A percentile compares a stretch with the other conserved stretches of the same genome.
Conservation (phyloP, 2,113 vertebrate genomes). For the Petaurus breviceps region DNA sequence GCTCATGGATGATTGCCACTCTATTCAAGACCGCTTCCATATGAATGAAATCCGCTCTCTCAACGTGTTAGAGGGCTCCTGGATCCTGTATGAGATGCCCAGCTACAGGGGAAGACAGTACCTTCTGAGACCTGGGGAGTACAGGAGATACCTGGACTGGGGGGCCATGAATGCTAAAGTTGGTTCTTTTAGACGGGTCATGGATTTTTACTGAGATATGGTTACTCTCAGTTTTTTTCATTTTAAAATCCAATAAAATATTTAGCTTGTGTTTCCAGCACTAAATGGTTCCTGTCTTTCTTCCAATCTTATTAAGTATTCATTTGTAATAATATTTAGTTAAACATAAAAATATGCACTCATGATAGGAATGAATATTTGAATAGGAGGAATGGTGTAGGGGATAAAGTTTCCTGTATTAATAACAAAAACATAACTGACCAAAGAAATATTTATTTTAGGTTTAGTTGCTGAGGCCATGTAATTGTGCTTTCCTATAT, state of each 20-base stretch:
- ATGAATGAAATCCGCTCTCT: slow-evolving; percentile 87
- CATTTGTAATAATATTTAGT: background rate
- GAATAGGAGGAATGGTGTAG: background rate
- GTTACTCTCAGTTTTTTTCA: slow-evolving; percentile 36
- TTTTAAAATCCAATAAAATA: slow-evolving; percentile 71
- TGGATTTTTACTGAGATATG: slow-evolving; percentile 66
- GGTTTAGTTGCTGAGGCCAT: background rate
- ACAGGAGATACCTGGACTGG: slow-evolving; percentile 87
- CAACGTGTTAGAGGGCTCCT: slow-evolving; percentile 87
- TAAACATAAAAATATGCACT: background rate
- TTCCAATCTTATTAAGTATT: slow-evolving; percentile 13
- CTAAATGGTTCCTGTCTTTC: slow-evolving; percentile 46
- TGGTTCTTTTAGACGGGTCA: slow-evolving; percentile 68
- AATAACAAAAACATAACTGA: background rate
- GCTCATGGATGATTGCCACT: slow-evolving; percentile 86
- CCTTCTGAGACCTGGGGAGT: slow-evolving; percentile 86
- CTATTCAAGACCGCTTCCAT: slow-evolving; percentile 86
- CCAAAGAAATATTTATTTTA: background rate
- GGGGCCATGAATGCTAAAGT: slow-evolving; percentile 84
- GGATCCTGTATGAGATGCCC: slow-evolving; percentile 89
- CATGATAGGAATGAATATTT: background rate
- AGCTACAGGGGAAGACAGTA: slow-evolving; percentile 86
- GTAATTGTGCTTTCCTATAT: background rate
- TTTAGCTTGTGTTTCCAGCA: slow-evolving; percentile 75
- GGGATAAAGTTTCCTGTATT: background rate